A percentile compares a stretch with the other conserved stretches of the same genome.
Conservation (phyloP, 2,113 vertebrate species). For the Talpa occidentalis region DNA sequence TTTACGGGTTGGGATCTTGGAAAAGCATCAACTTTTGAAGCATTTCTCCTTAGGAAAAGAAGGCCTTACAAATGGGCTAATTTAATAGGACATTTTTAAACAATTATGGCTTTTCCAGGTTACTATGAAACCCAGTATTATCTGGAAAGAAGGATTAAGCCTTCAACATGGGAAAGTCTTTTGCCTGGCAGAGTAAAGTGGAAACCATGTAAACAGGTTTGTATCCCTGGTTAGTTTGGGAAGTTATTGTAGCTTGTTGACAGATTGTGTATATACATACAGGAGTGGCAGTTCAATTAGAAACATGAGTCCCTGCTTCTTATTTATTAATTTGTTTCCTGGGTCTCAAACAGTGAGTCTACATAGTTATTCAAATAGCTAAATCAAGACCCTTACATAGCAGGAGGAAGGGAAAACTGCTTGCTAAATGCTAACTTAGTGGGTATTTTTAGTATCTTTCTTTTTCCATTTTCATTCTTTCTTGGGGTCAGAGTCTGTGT, state of each 20-base stretch:
- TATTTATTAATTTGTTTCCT: conserved; percentile 34
- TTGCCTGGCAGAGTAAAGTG: conserved; percentile 2
- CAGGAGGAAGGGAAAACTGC: conserved; percentile 37
- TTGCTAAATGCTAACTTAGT: conserved; percentile 25
- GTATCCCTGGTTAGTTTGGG: conserved; percentile 21
- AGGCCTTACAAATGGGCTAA: conserved; percentile 29
- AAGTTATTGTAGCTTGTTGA: conserved; percentile 47
- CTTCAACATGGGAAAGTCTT: not conserved
- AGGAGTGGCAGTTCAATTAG: conserved; percentile 60
- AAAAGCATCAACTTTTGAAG: conserved; percentile 44
- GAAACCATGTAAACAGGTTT: conserved; percentile 53
- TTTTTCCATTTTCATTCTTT: not conserved
- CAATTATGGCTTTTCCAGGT: conserved; percentile 4
- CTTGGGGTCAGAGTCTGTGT: not conserved
- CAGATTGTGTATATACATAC: not conserved
- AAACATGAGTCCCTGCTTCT: conserved; percentile 37
- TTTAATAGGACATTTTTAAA: conserved; percentile 46
- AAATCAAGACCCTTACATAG: not conserved
- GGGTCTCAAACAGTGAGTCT: conserved; percentile 41
- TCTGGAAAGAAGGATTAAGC: conserved; percentile 35
- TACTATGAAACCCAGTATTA: conserved; percentile 23
- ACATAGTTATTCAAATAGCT: conserved; percentile 46
- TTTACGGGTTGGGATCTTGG: conserved; percentile 5
- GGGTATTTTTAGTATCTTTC: conserved; percentile 29
- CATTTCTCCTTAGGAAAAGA: conserved; percentile 42